Evolutionary conservation across 2,113 vertebrate species (phyloP).

Genomic region (Holacanthus passer): DNA sequence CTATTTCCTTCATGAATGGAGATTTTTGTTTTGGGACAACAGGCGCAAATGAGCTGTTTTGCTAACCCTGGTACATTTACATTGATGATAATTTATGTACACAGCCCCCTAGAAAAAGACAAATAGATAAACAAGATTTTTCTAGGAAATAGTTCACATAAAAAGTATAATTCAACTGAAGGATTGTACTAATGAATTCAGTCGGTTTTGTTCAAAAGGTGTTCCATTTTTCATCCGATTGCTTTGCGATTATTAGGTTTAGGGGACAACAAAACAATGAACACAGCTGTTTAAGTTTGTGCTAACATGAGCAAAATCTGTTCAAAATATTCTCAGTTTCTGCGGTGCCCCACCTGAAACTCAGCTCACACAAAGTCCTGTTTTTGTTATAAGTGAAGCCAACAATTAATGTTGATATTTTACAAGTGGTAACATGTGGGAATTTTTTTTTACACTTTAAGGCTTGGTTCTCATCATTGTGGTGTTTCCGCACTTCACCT

Average conservation of each 20-base stretch:
- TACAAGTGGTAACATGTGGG: neutral
- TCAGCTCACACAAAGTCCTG: neutral
- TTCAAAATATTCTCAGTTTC: neutral
- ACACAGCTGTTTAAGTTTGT: neutral
- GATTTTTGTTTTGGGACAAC: too few relatives aligned
- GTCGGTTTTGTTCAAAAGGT: neutral
- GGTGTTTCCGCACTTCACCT: neutral
- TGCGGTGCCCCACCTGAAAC: neutral
- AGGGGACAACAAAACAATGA: neutral
- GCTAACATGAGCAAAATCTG: neutral
- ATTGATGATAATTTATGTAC: neutral
- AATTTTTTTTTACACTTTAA: neutral
- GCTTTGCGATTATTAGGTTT: too few relatives aligned
- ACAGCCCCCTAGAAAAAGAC: neutral
- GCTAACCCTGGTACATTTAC: neutral
- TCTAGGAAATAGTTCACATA: too few relatives aligned
- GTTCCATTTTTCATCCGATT: neutral
- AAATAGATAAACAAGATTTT: neutral
- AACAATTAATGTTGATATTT: neutral
- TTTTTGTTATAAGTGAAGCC: neutral
- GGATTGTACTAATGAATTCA: neutral
- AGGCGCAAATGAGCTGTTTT: neutral
- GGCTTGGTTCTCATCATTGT: neutral
- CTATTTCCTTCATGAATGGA: too few relatives aligned
- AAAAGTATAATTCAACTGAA: neutral